These are phyloP conservation scores for Dryas iulia DNA, from an alignment of 1,140 invertebrate genomes.

Conservation along the genomic window DNA sequence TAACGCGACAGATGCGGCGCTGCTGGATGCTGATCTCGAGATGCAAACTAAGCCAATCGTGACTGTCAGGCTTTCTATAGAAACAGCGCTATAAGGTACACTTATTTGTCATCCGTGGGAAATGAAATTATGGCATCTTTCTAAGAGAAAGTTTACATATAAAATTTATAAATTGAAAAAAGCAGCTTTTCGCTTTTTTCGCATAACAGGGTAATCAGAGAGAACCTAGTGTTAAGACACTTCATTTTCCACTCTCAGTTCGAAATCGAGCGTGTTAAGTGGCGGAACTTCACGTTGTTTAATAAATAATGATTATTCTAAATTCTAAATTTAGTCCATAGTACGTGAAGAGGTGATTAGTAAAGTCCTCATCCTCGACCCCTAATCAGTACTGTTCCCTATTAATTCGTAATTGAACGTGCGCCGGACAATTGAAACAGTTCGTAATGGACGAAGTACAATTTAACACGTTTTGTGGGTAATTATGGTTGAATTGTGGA, in stretches of 20 bases:
- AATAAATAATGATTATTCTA: not conserved
- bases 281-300: too few species aligned
- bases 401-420: slow-evolving; percentile 70
- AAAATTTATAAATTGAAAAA: not conserved
- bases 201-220: too few species aligned
- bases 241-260: too few species aligned
- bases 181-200: too few species aligned
- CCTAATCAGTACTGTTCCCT: slow-evolving; percentile 55
- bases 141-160: not conserved
- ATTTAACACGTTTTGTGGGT: slow-evolving; percentile 67
- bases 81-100: slow-evolving; percentile 51
- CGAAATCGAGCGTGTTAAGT: too few species aligned
- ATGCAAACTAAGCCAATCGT: slow-evolving; percentile 74
- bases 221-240: too few species aligned
- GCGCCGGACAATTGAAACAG: slow-evolving; percentile 66
- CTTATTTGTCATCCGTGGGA: slow-evolving; percentile 72
- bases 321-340: slow-evolving; percentile 20
- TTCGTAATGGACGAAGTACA: slow-evolving; percentile 53
- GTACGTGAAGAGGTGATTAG: slow-evolving; percentile 65
- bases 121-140: slow-evolving; percentile 55
- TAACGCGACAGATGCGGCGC: slow-evolving; percentile 64
- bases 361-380: slow-evolving; percentile 56
- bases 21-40: slow-evolving; percentile 52
- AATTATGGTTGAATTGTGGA: slow-evolving; percentile 63
- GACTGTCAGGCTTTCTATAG: slow-evolving; percentile 68